Conservation (phyloP, 2,888 invertebrate species). For the Cheilosia impressa region DNA sequence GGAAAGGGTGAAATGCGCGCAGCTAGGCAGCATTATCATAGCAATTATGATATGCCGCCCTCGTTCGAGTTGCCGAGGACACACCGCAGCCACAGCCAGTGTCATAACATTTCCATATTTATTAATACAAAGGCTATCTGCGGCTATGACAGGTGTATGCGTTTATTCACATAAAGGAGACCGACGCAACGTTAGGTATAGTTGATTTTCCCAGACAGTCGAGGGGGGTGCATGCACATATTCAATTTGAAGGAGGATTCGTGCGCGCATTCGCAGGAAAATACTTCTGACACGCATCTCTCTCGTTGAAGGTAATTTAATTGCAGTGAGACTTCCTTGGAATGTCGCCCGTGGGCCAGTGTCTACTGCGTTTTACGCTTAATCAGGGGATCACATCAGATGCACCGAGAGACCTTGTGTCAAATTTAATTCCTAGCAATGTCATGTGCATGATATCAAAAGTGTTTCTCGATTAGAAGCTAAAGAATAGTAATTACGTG, state of each 20-base stretch:
- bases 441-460: constrained; percentile 55
- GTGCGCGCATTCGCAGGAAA: background rate
- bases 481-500: constrained; percentile 70
- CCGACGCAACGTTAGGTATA: constrained; percentile 42
- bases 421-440: constrained; percentile 55
- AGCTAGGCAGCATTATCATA: constrained; percentile 62
- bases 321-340: constrained; percentile 58
- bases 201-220: constrained; percentile 9
- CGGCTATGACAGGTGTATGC: constrained; percentile 69
- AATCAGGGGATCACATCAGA: background rate
- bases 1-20: constrained; percentile 54
- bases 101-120: constrained; percentile 72
- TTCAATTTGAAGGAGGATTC: constrained; percentile 42
- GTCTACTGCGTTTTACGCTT: constrained; percentile 18
- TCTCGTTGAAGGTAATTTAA: constrained; percentile 51
- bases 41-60: constrained; percentile 75
- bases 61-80: constrained; percentile 23
- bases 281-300: constrained; percentile 64
- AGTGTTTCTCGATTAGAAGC: constrained; percentile 64
- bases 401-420: constrained; percentile 33
- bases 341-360: constrained; percentile 47
- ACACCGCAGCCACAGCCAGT: constrained; percentile 19
- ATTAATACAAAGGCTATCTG: constrained; percentile 62
- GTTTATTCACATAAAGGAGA: constrained; percentile 40
- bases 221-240: constrained; percentile 1